These are phyloP conservation scores for Chironomus riparius DNA, from an alignment of 2,888 invertebrate genomes.

Conservation along the genomic window DNA sequence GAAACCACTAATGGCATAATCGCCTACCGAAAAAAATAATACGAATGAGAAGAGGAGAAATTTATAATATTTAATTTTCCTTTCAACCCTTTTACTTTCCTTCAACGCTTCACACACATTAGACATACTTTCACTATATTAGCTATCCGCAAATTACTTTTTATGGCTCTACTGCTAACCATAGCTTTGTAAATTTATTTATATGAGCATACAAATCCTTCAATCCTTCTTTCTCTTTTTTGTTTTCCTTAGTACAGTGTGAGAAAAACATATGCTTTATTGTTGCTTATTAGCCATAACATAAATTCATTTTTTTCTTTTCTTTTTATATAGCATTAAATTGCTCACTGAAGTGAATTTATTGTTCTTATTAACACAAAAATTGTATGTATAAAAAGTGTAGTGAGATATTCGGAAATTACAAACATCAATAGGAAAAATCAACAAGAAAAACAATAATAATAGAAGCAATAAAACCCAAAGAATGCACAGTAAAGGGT, in stretches of 20 bases:
- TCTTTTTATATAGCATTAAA: constrained; percentile 3
- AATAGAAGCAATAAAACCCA: background rate
- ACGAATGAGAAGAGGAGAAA: background rate
- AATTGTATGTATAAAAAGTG: background rate
- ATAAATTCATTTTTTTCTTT: background rate
- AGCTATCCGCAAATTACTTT: background rate
- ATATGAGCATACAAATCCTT: background rate
- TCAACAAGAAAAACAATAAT: background rate
- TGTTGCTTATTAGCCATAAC: constrained; percentile 16
- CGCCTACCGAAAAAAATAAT: background rate
- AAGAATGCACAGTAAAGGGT: background rate
- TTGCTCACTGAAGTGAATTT: constrained; percentile 20
- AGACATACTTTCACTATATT: background rate
- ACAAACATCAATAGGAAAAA: background rate
- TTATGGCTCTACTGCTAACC: background rate
- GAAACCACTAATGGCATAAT: constrained; percentile 13
- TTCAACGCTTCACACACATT: background rate
- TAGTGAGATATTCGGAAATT: constrained; percentile 2
- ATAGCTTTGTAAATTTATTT: background rate
- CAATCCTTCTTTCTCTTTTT: background rate
- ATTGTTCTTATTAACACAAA: background rate
- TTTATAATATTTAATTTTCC: constrained; percentile 21
- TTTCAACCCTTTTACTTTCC: constrained; percentile 7
- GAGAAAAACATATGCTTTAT: constrained; percentile 21
- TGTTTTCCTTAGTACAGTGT: background rate